Conservation (phyloP, 2,888 invertebrate genomes). For the Athripsodes cinereus region DNA sequence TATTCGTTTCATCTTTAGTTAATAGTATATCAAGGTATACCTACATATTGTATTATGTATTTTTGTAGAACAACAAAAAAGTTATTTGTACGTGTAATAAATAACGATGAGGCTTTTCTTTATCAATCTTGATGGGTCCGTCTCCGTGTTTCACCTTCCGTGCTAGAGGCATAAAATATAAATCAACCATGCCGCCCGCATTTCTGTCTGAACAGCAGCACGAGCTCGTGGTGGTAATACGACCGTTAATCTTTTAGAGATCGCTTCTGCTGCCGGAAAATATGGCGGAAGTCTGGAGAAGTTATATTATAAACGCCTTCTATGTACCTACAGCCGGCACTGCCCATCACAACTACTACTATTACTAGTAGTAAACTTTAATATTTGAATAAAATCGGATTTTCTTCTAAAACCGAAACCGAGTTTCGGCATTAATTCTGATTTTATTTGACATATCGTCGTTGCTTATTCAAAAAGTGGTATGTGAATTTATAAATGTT, state of each 20-base stretch:
- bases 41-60: too few species aligned
- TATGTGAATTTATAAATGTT: too few species aligned
- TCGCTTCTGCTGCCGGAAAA: constrained; percentile 11
- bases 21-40: too few species aligned
- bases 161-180: constrained; percentile 5
- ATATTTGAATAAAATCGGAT: too few species aligned
- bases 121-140: not conserved
- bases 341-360: too few species aligned
- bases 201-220: constrained; percentile 1
- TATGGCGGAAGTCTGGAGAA: constrained; percentile 9
- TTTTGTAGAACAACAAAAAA: not conserved
- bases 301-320: not conserved
- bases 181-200: constrained; percentile 10
- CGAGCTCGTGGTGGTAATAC: constrained; percentile 8
- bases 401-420: too few species aligned
- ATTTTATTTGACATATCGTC: too few species aligned
- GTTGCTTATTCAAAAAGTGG: too few species aligned
- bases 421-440: too few species aligned
- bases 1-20: too few species aligned
- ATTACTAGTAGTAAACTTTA: too few species aligned
- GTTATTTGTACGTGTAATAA: not conserved
- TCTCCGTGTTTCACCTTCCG: not conserved
- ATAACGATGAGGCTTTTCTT: not conserved
- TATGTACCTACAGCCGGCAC: not conserved
- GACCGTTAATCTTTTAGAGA: constrained; percentile 18